A percentile compares a stretch with the other conserved stretches of the same genome.
phyloP scores from a whole-genome alignment of 2,797 vertebrate species.

The Anomalospiza imberbis region DNA sequence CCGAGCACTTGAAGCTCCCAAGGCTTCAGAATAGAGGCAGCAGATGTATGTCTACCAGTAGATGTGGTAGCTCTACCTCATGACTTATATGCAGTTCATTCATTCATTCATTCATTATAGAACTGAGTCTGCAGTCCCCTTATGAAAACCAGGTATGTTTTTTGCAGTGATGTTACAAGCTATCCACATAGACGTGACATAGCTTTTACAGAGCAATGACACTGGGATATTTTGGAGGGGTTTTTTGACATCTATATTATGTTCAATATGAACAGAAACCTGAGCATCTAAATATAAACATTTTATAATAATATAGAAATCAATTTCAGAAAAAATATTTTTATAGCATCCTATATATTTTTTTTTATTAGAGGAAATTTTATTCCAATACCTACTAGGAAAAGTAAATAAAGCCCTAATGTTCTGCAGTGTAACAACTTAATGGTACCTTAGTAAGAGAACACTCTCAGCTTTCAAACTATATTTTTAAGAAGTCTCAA shows the following conservation, averaged over 20 bases:
- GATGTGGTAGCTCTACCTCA: background rate
- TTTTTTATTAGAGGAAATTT: background rate
- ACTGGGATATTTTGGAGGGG: accelerated
- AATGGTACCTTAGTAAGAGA: background rate
- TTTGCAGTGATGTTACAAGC: background rate
- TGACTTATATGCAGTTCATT: background rate
- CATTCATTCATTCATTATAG: background rate
- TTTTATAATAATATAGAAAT: background rate
- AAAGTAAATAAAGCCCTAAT: background rate
- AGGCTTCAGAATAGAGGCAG: background rate
- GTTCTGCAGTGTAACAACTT: background rate
- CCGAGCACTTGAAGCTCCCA: background rate
- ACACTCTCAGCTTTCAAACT: background rate
- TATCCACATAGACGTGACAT: background rate
- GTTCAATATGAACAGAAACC: background rate
- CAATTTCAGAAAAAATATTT: background rate
- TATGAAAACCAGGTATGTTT: background rate
- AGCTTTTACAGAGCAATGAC: background rate
- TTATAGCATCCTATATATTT: background rate
- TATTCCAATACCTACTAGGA: background rate
- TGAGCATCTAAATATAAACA: background rate
- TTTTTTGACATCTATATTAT: background rate
- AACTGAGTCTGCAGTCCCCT: background rate
- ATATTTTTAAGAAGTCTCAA: background rate
- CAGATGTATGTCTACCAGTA: background rate